Base-by-base conservation (phyloP, 2,888 invertebrate genomes). In the Orgyia antiqua region DNA sequence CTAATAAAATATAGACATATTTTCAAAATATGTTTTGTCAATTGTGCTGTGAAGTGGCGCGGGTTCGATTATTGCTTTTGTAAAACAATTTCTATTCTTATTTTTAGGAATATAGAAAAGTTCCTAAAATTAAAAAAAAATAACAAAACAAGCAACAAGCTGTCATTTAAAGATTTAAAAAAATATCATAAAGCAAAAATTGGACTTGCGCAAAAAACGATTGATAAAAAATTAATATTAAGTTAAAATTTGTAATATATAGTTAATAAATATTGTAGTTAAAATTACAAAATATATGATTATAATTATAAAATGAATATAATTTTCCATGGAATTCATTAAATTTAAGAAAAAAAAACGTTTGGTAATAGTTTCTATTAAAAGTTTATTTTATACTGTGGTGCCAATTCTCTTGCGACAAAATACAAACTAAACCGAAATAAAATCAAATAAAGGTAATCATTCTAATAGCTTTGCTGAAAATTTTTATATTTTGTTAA, bases 21-120 rank as follows among this genome's bases (percentile, higher is more conserved):
- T 83, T 84, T 71, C 74, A 83, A 84, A 83, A 83, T 84, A 82
- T 83, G 80, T 83, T 84, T 83, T 84, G 78, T 86, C 86, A 83
- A 84, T 86, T 84, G 86, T 82, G 80, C 82, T 83, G 82, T 84
- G 84, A 86, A 54, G 57, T 50, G 40, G 52, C 57, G 64, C 55
- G 66, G 39, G 57, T 61, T 70, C 63, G 62, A 73, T 73, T 79
- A 66, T 58, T 74, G 63, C 45, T 63, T 72, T 68, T 45, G 26
- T 28, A 33, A 42, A 21, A 45, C 28, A 26, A 30, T 26, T 40
- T 17, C 10, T 17, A 27, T 27, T 27, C 19, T 6, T 19, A 15
- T 36, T 10, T 31, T 27, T 13, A n/a, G 15, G 10, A 29, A 17
- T 11, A 9, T 13, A 4, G 27, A 10, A 29, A 11, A 11, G 4